Evolutionary conservation across 2,888 invertebrate species (phyloP), one percentile per base, ranked within the genome.

Genomic region (Thereva nobilitata): DNA sequence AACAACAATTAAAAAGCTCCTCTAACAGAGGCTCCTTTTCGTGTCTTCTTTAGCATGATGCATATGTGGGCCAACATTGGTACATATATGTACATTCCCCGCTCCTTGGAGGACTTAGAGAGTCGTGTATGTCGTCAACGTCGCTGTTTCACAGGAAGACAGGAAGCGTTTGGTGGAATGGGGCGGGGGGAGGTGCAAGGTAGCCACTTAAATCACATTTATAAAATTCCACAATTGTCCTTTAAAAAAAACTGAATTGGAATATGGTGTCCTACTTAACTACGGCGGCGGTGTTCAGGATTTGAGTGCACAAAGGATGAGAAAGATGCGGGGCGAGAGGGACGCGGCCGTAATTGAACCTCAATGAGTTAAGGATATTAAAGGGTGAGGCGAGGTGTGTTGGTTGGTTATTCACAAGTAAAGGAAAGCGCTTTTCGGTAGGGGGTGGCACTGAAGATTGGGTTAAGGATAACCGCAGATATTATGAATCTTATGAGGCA

Each of bases 1-100:
- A 57, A 57, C 57, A 57, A 57, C 57, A 57, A 57, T 57, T 57
- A 57, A 57, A 57, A 57, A 57, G 45, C 45, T 37, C 57, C 45
- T 12, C 4, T 57, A 45, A 2, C 23, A 23, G 23, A 23, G 23
- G 57, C 44, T 57, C 34, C 34, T 45, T 42, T 9, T 10, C 23
- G 57, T 44, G 5, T 12, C 44, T 41, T 57, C 23, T 23, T 23
- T n/a, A 44, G 35, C 23, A 55, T 41, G 55, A 0, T 5, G 6
- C 40, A 8, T 38, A 12, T 44, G 45, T 12, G 56, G 44, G 56
- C 34, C 56, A 44, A 34, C 42, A n/a, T 45, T 6, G 12, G 37
- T 34, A 50, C 1, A 2, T n/a, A 3, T n/a, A 44, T 44, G 8
- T 44, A 9, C 44, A n/a, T 1, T 44, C 8, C 44, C 44, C 8